Base-by-base conservation (phyloP, 2,888 invertebrate genomes). In the Leptopilina myrica region DNA sequence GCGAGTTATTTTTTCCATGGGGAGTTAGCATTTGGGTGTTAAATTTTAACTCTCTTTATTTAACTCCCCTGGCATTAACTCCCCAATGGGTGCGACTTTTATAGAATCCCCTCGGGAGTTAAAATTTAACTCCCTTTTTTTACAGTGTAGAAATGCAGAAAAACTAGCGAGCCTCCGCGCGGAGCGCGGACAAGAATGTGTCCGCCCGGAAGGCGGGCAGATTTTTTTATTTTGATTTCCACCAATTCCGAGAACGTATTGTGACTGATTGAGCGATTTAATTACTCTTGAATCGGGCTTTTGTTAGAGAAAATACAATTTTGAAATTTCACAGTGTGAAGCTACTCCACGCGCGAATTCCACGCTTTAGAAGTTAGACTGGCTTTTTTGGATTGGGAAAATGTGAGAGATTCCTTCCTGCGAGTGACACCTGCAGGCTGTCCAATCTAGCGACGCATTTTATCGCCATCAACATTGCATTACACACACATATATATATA, bases 301-400 rank as follows among this genome's bases (percentile, higher is more conserved):
- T 67, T 49, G 49, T 67, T 49, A 20, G 67, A 15, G 53, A 53
- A 56, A 69, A 56, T 69, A 33, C 26, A 69, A 33, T 69, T 69
- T 69, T 26, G 15, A 7, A 53, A 69, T 69, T 69, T 53, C 14
- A 56, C 53, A 53, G 33, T 4, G 33, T 26, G 26, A 69, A 69
- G 69, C 53, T 69, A 69, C 56, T 69, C 33, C 69, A 69, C 53
- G 69, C 69, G 69, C 53, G 69, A 69, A 69, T 56, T 53, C 69
- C 33, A 69, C 69, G 53, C 53, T 69, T 9, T 53, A 69, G 9
- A 49, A 53, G 46, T 49, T 15, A 20, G n/a, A 9, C 49, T 49
- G 67, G 20, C 49, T 67, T 67, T 67, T 49, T 20, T n/a, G 46
- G 20, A 14, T 14, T 15, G 6, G 66, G 46, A 4, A 46, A 49